Percentiles rank a stretch among this genome's conserved stretches.
Evolutionary conservation across 1,140 invertebrate species (phyloP).

Genomic region (Drosophila hydei): DNA sequence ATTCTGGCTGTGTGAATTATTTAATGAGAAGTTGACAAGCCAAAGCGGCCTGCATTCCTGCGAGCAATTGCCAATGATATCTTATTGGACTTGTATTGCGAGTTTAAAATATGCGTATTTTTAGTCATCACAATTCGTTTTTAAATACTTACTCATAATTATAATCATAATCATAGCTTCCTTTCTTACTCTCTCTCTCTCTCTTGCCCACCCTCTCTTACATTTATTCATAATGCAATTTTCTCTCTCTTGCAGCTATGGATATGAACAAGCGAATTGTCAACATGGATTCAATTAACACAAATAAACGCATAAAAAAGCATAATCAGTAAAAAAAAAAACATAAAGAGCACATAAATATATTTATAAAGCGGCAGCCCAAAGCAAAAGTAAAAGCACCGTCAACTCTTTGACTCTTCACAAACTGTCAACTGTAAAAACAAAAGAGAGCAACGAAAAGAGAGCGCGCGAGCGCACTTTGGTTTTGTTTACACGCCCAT

Average conservation of each 20-base stretch:
- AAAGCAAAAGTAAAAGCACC: constrained; percentile 49
- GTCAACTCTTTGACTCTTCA: constrained; percentile 38
- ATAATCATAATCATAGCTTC: constrained; percentile 1
- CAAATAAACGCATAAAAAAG: constrained; percentile 29
- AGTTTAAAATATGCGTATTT: constrained; percentile 16
- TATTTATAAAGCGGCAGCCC: constrained; percentile 1
- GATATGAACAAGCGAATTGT: constrained; percentile 37
- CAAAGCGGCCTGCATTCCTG: constrained; percentile 30
- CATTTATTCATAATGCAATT: constrained; percentile 4
- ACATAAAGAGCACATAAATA: constrained; percentile 17
- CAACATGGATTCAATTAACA: constrained; percentile 29
- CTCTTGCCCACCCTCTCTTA: not conserved
- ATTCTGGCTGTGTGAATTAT: constrained; percentile 25
- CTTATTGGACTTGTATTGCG: constrained; percentile 52
- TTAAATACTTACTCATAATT: constrained; percentile 16
- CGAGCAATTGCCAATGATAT: constrained; percentile 34
- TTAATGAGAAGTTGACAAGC: constrained; percentile 54
- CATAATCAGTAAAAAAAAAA: constrained; percentile 33
- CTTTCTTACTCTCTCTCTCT: not conserved
- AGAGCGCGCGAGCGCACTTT: constrained; percentile 75
- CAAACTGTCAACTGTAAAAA: constrained; percentile 1
- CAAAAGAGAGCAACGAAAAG: constrained; percentile 44
- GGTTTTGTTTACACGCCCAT: constrained; percentile 68
- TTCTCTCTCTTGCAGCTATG: constrained; percentile 28
- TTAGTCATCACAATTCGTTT: constrained; percentile 6